phyloP scores from a whole-genome alignment of 1,140 invertebrate species.

The Tetraneura akinire region DNA sequence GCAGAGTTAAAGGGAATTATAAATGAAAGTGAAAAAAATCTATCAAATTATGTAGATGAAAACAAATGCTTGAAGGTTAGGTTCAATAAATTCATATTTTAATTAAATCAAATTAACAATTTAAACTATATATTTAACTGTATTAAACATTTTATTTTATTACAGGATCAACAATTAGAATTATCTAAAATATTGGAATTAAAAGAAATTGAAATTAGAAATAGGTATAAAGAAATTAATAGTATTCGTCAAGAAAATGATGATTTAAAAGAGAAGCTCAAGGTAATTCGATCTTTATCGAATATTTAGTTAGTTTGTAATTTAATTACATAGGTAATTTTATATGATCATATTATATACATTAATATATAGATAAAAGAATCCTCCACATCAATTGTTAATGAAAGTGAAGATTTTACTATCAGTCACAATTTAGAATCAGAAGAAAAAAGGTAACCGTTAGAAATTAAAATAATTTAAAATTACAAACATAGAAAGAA shows the following conservation, averaged over 20 bases:
- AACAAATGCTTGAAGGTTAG: conserved; percentile 30
- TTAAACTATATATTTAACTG: too few relatives aligned
- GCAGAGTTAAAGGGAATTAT: conserved; percentile 32
- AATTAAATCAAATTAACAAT: neutral
- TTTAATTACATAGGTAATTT: neutral
- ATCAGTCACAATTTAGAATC: neutral
- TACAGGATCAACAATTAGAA: conserved; percentile 28
- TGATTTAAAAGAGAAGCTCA: conserved; percentile 12
- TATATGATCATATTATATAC: neutral
- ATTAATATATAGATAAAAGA: too few relatives aligned
- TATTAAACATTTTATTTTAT: neutral
- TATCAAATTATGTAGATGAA: conserved; percentile 9
- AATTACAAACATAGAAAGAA: too few relatives aligned
- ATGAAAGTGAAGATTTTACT: neutral
- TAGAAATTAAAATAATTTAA: neutral
- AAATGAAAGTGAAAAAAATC: conserved; percentile 21
- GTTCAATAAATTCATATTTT: neutral
- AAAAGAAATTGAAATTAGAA: conserved; percentile 30
- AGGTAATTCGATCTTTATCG: neutral
- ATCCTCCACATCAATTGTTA: too few relatives aligned
- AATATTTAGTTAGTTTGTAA: neutral
- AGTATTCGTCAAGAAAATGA: neutral
- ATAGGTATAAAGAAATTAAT: conserved; percentile 9
- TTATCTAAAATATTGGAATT: conserved; percentile 9
- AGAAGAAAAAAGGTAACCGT: neutral